These are phyloP conservation scores for Alviniconcha marisindica DNA, from an alignment of 1,140 invertebrate species.

Conservation along the genomic window DNA sequence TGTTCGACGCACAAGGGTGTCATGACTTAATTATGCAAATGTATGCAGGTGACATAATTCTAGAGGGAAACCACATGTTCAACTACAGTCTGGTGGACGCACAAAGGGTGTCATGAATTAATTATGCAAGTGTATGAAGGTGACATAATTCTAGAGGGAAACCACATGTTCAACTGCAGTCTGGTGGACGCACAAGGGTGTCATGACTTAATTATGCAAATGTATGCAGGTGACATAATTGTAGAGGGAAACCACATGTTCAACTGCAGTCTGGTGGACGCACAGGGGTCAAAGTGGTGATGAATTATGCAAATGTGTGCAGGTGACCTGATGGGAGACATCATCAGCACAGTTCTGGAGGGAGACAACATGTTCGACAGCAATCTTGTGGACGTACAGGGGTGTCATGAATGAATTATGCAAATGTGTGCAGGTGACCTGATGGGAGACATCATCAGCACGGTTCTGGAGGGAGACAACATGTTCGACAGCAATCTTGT, in stretches of 20 bases:
- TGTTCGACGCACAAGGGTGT: neutral
- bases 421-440: too few relatives aligned
- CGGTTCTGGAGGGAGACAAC: too few relatives aligned
- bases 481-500: neutral
- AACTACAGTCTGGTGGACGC: neutral
- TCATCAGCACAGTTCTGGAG: constrained; percentile 41
- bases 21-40: too few relatives aligned
- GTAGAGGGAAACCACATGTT: constrained; percentile 15
- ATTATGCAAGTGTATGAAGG: too few relatives aligned
- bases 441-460: constrained; percentile 53
- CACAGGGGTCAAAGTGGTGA: neutral
- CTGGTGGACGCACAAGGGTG: neutral
- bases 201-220: too few relatives aligned
- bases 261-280: neutral
- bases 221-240: constrained; percentile 46
- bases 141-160: too few relatives aligned
- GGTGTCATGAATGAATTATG: too few relatives aligned
- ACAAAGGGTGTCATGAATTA: too few relatives aligned
- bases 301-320: too few relatives aligned
- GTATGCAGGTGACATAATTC: too few relatives aligned
- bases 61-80: too few relatives aligned
- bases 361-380: neutral
- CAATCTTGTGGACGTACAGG: neutral
- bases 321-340: constrained; percentile 55
- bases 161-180: neutral